Base-by-base conservation (phyloP, 2,797 vertebrate genomes). In the Balearica regulorum region DNA sequence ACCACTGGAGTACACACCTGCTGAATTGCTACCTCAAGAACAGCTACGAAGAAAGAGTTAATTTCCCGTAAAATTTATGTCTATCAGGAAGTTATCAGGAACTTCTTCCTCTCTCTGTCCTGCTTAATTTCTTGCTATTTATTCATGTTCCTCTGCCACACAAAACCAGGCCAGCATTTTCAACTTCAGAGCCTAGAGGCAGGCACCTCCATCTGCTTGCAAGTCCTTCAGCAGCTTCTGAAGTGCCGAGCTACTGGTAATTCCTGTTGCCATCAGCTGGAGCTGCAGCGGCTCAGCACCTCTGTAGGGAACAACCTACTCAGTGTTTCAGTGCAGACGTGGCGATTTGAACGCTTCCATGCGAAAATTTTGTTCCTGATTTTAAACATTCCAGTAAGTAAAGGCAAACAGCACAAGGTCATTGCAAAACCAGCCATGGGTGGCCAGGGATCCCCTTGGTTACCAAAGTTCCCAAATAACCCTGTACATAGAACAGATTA, bases 401-500 rank as follows among this genome's bases (percentile, higher is more conserved):
- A 91, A 94, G 29, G 22, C 2, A 4, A 43, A 61, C 4, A 68
- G 71, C 29, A 70, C 25, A 29, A 2, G 1, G 41, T 8, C 79
- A 64, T 2, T 60, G 37, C 46, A 84, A 77, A 71, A 29, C 41
- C 41, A 83, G 53, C 25, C 39, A 18, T 2, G 22, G 18, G 21
- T 21, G 26, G 48, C 16, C 60, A 73, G 26, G 41, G 43, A 80
- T 41, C 6, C 11, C 44, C 37, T 39, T n/a, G 46, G 49, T 64
- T 65, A 65, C 33, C 60, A 46, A 0, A 0, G 0, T n/a, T 89
- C 66, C 70, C 37, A 61, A 69, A 57, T 25, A 65, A 35, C 6
- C 17, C 26, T 2, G 4, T 20, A 53, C 37, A 15, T 0, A 17
- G 46, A 35, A n/a, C 1, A 35, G 54, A 60, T 33, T 7, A 82